Conservation (phyloP, 1,140 invertebrate species). For the Atta cephalotes region DNA sequence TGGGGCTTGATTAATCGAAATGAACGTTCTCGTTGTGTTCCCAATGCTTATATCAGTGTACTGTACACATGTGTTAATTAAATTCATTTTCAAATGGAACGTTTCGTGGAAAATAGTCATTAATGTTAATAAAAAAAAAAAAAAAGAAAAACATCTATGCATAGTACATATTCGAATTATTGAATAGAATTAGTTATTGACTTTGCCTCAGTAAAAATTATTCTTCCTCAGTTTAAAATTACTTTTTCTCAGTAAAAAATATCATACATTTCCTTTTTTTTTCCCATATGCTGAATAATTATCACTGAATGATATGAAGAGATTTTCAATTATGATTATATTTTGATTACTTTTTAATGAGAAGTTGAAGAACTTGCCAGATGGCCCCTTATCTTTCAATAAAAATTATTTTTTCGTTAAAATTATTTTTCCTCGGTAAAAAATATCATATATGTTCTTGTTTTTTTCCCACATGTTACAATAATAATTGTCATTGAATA, state of each 20-base stretch:
- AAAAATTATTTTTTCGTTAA: background rate
- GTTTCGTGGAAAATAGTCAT: constrained; percentile 2
- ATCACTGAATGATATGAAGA: background rate
- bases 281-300: background rate
- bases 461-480: background rate
- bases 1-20: constrained; percentile 57
- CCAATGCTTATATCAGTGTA: background rate
- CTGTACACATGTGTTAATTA: constrained; percentile 11
- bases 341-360: background rate
- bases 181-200: background rate
- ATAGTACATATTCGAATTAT: background rate
- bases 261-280: background rate
- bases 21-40: constrained; percentile 19
- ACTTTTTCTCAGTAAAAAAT: background rate
- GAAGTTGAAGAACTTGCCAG: background rate
- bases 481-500: background rate
- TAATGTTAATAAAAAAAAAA: constrained; percentile 5
- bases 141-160: background rate
- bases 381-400: background rate
- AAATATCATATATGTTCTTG: background rate
- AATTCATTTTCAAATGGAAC: constrained; percentile 25
- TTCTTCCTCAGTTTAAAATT: background rate
- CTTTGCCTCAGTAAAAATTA: background rate
- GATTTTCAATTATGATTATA: background rate
- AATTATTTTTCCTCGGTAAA: background rate